Conservation (phyloP, 2,797 vertebrate species). For the Melanitta fusca region DNA sequence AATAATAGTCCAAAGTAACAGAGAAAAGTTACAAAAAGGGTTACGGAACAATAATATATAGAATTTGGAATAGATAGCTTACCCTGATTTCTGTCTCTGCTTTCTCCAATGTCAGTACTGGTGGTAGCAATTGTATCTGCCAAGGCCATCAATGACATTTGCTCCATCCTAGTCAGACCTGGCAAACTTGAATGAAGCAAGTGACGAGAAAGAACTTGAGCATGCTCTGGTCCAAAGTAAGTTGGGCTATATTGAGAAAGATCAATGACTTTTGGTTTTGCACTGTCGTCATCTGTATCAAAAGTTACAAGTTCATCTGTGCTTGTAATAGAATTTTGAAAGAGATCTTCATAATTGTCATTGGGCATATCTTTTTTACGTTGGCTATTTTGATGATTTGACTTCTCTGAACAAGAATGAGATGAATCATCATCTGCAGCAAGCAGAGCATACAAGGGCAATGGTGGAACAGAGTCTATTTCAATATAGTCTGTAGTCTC, state of each 20-base stretch:
- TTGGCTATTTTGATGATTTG: conserved; percentile 74
- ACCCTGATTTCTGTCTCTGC: conserved; percentile 90
- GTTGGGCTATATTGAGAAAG: conserved; percentile 93
- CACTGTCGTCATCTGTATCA: conserved; percentile 84
- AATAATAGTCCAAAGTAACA: not conserved
- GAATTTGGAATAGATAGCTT: not conserved
- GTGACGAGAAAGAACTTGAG: conserved; percentile 93
- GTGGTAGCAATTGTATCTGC: conserved; percentile 97
- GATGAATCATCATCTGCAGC: conserved; percentile 91
- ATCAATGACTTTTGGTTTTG: conserved; percentile 89
- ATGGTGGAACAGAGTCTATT: conserved; percentile 95
- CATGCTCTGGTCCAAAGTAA: conserved; percentile 95
- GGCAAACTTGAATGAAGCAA: conserved; percentile 96
- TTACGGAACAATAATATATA: not conserved
- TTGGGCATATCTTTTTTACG: conserved; percentile 82
- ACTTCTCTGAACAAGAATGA: conserved; percentile 82
- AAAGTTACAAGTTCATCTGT: conserved; percentile 82
- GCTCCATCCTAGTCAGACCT: conserved; percentile 94
- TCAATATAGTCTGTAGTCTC: conserved; percentile 92
- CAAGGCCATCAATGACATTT: conserved; percentile 97
- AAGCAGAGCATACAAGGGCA: conserved; percentile 94
- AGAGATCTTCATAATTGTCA: conserved; percentile 92
- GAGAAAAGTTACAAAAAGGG: not conserved
- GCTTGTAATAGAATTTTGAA: conserved; percentile 80
- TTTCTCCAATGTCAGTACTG: conserved; percentile 93